phyloP scores from a whole-genome alignment of 2,888 invertebrate genomes.

The Saturnia pavonia region DNA sequence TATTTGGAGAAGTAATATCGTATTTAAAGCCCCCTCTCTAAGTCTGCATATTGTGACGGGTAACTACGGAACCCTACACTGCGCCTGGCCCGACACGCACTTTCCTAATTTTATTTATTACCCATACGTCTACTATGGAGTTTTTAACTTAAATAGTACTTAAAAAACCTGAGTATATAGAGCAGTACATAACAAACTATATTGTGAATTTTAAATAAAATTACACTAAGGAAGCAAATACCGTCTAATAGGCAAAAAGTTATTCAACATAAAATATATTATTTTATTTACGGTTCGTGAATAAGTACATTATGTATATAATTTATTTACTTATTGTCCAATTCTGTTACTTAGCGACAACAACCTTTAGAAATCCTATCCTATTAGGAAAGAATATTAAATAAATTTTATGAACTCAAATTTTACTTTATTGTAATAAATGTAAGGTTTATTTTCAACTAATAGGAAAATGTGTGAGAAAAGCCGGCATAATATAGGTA shows the following conservation, averaged over 20 bases:
- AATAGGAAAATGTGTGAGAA: slow-evolving; percentile 15
- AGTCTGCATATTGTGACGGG: too few relatives aligned
- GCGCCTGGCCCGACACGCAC: too few relatives aligned
- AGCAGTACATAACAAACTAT: too few relatives aligned
- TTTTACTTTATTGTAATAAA: not conserved
- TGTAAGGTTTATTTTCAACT: slow-evolving; percentile 1
- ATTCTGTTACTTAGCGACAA: slow-evolving; percentile 25
- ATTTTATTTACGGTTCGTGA: slow-evolving; percentile 1
- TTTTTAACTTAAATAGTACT: too few relatives aligned
- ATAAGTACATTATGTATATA: slow-evolving; percentile 5
- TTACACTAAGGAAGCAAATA: not conserved
- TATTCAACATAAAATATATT: not conserved
- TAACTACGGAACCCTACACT: too few relatives aligned
- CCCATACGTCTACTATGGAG: too few relatives aligned
- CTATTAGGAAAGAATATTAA: slow-evolving; percentile 15
- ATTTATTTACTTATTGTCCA: slow-evolving; percentile 8
- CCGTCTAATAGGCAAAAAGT: not conserved
- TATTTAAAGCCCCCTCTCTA: too few relatives aligned
- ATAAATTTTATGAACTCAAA: not conserved
- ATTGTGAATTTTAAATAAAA: not conserved
- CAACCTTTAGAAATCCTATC: slow-evolving; percentile 26
- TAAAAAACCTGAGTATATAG: too few relatives aligned
- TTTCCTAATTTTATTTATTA: too few relatives aligned
- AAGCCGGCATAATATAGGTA: slow-evolving; percentile 30
- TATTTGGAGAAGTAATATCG: too few relatives aligned